These are phyloP conservation scores for Melanchra persicariae DNA, from an alignment of 2,888 invertebrate species.

Conservation along the genomic window DNA sequence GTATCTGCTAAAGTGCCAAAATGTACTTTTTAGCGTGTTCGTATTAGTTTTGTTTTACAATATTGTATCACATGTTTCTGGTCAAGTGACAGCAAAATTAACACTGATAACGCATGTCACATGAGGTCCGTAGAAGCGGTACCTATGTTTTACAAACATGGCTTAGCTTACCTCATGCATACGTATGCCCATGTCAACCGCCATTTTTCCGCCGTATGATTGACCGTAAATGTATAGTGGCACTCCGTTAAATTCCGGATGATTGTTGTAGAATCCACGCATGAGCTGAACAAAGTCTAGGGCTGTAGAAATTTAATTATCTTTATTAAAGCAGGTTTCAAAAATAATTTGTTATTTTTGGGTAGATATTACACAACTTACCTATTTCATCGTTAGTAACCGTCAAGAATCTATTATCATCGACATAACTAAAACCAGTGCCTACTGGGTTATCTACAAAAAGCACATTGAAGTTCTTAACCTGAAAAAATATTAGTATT, in stretches of 20 bases:
- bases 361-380: conserved; percentile 58
- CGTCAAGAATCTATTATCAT: conserved; percentile 80
- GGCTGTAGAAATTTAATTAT: conserved; percentile 82
- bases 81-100: conserved; percentile 13
- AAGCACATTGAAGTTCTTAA: conserved; percentile 94
- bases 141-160: conserved; percentile 5
- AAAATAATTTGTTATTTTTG: neutral
- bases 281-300: conserved; percentile 94
- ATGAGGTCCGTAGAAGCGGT: conserved; percentile 7
- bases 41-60: conserved; percentile 29
- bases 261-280: conserved; percentile 92
- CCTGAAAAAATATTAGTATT: no score
- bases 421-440: conserved; percentile 96
- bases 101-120: neutral
- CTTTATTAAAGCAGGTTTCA: neutral
- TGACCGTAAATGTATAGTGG: conserved; percentile 97
- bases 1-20: neutral
- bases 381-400: conserved; percentile 86
- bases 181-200: conserved; percentile 94
- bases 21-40: neutral
- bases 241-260: conserved; percentile 93
- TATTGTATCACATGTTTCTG: conserved; percentile 2
- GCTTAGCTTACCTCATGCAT: conserved; percentile 88
- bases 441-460: conserved; percentile 98
- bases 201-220: conserved; percentile 98